phyloP scores from a whole-genome alignment of 2,888 invertebrate species.

The Tetragonula carbonaria region DNA sequence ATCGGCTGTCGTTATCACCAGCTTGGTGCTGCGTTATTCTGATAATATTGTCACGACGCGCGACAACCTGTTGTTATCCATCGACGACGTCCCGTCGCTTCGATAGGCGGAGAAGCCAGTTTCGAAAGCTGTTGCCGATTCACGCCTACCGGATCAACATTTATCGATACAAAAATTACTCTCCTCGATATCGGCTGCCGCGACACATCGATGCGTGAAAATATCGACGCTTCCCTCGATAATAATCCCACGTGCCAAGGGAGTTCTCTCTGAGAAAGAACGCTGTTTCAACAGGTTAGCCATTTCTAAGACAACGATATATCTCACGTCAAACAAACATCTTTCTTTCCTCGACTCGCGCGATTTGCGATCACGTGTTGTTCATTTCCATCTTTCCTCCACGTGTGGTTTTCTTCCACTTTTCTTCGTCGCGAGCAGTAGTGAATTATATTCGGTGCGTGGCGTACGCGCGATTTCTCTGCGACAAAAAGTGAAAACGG shows the following conservation, averaged over 20 bases:
- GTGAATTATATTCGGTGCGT: background rate
- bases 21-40: slow-evolving; percentile 23
- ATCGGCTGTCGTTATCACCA: slow-evolving; percentile 28
- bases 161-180: slow-evolving; percentile 33
- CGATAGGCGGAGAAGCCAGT: slow-evolving; percentile 54
- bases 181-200: slow-evolving; percentile 5
- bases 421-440: too few species aligned
- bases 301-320: background rate
- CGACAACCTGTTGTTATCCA: slow-evolving; percentile 53
- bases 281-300: background rate
- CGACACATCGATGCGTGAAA: too few species aligned
- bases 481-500: slow-evolving; percentile 45
- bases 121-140: slow-evolving; percentile 47
- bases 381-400: slow-evolving; percentile 26
- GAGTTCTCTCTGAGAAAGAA: background rate
- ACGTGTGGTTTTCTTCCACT: background rate
- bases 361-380: slow-evolving; percentile 1
- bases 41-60: slow-evolving; percentile 36
- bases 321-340: background rate
- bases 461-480: slow-evolving; percentile 34
- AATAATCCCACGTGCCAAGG: background rate
- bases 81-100: slow-evolving; percentile 17
- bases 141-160: slow-evolving; percentile 39
- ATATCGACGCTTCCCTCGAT: background rate
- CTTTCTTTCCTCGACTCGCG: background rate